These are phyloP conservation scores for Clistopyga incitator DNA, from an alignment of 2,888 invertebrate genomes.

Conservation along the genomic window DNA sequence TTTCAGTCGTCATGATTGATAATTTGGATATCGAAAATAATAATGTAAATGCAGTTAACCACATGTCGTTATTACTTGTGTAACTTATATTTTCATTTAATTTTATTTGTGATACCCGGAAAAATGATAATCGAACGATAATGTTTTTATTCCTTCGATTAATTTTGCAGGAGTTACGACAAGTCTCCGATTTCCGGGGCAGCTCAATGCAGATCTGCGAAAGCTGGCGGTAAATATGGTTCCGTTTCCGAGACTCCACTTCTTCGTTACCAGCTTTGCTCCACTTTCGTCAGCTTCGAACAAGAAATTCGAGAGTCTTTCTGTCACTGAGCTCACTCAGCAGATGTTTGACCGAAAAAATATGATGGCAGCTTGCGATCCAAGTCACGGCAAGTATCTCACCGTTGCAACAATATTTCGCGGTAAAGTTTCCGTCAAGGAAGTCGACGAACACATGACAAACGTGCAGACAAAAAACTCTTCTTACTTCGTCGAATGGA, in stretches of 20 bases:
- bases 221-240: conserved; percentile 48
- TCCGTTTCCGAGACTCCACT: conserved; percentile 37
- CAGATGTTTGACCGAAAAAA: conserved; percentile 65
- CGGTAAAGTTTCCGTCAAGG: conserved; percentile 48
- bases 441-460: conserved; percentile 49
- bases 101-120: not conserved
- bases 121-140: not conserved
- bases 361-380: conserved; percentile 66
- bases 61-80: no score
- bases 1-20: not conserved
- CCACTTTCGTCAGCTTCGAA: conserved; percentile 22
- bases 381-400: conserved; percentile 56
- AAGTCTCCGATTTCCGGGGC: conserved; percentile 51
- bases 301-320: conserved; percentile 18
- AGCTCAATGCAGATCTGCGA: conserved; percentile 41
- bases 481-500: conserved; percentile 45
- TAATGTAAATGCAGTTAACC: no score
- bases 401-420: conserved; percentile 55
- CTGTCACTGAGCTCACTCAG: conserved; percentile 33
- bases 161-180: conserved; percentile 40
- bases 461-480: conserved; percentile 23
- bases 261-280: conserved; percentile 45
- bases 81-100: not conserved
- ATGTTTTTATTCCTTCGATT: not conserved
- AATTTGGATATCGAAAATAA: not conserved